These are phyloP conservation scores for Sorex araneus DNA, from an alignment of 2,113 vertebrate genomes.

Conservation along the genomic window DNA sequence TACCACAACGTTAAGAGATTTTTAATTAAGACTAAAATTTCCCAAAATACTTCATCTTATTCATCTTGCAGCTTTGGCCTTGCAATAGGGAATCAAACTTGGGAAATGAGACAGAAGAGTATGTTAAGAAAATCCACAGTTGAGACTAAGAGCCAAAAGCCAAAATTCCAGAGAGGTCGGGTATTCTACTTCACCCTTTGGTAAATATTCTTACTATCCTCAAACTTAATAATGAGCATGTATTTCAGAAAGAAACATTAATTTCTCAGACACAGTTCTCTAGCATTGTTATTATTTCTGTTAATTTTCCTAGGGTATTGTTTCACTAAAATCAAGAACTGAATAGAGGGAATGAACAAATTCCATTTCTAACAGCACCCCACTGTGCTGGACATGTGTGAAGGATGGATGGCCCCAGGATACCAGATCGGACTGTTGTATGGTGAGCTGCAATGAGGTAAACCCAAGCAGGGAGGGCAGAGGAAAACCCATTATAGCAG, in stretches of 20 bases:
- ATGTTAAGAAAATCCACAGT: constrained; percentile 63
- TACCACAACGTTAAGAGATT: constrained; percentile 45
- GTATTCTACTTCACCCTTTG: constrained; percentile 32
- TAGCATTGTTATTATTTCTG: constrained; percentile 53
- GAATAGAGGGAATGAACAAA: constrained; percentile 73
- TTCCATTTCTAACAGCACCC: constrained; percentile 76
- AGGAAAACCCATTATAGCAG: constrained; percentile 79
- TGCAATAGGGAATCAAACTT: constrained; percentile 28
- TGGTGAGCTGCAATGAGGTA: constrained; percentile 60
- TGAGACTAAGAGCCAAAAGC: constrained; percentile 29
- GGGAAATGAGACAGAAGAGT: constrained; percentile 33
- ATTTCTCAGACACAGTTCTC: constrained; percentile 59
- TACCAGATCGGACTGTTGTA: constrained; percentile 70
- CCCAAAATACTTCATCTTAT: constrained; percentile 5
- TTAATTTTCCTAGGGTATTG: constrained; percentile 66
- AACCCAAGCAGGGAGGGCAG: constrained; percentile 71
- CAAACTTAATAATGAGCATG: constrained; percentile 55
- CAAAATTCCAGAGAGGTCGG: constrained; percentile 48
- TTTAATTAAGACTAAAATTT: constrained; percentile 15
- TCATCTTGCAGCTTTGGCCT: constrained; percentile 48
- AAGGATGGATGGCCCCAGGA: constrained; percentile 80
- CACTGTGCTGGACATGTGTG: constrained; percentile 77
- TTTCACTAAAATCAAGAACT: constrained; percentile 68
- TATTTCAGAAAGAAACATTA: constrained; percentile 64
- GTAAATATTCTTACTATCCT: not conserved